Conservation (phyloP, 1,140 invertebrate genomes). For the Ptiloglossa arizonensis region DNA sequence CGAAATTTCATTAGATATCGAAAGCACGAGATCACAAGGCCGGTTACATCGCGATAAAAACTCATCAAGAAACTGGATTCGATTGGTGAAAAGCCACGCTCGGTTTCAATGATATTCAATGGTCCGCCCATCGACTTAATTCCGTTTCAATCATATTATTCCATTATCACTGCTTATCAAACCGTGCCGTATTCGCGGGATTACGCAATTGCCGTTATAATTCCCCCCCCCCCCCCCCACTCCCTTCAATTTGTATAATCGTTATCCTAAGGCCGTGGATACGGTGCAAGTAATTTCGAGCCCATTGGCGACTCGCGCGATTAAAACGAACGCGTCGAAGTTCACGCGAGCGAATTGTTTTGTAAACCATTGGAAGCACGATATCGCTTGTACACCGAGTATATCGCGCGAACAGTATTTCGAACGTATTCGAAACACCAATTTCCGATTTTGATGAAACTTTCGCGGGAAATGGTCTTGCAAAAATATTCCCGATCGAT, state of each 20-base stretch:
- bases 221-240: neutral
- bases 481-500: too few relatives aligned
- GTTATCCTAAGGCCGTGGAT: neutral
- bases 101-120: neutral
- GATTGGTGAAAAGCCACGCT: neutral
- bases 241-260: too few relatives aligned
- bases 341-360: too few relatives aligned
- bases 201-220: neutral
- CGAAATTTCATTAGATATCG: neutral
- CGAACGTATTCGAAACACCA: too few relatives aligned
- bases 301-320: too few relatives aligned
- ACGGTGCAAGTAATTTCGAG: neutral
- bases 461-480: too few relatives aligned
- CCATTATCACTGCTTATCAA: neutral
- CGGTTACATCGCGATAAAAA: neutral
- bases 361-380: too few relatives aligned
- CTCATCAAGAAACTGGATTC: neutral
- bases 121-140: neutral
- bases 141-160: neutral
- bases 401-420: too few relatives aligned
- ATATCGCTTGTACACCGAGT: too few relatives aligned
- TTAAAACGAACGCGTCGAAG: too few relatives aligned
- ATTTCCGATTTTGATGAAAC: too few relatives aligned
- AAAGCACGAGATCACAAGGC: neutral
- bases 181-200: neutral